Base-by-base conservation (phyloP, 1,140 invertebrate species). In the Epicauta chinensis region DNA sequence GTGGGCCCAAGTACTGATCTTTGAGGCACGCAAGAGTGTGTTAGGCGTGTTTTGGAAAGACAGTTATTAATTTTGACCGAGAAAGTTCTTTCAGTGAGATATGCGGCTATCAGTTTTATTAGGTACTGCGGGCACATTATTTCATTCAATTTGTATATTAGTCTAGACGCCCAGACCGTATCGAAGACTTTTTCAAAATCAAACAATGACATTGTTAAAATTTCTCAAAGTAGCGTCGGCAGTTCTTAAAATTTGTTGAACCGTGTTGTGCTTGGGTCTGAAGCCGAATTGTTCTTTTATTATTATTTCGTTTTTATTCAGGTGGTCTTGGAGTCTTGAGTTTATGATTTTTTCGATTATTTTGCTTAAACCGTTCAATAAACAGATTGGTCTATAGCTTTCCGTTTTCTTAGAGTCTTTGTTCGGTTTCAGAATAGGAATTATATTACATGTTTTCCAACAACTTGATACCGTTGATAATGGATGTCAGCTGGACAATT, bases 401-500 rank as follows among this genome's bases (percentile, higher is more conserved):
- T 51, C 16, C 1, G 56, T 54, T 1, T 38, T 16, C 12, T 34
- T 37, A 11, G 45, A 39, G 23, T 62, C 45, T 62, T 75, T 74
- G 6, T 64, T 61, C 1, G 65, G 63, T 60, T 73, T 73, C 0
- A 36, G 61, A 16, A 73, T 65, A 0, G 66, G 53, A 6, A 71
- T 59, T 7, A 72, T 53, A 3, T 48, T 66, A 2, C 65, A 69
- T 12, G 53, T 40, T 63, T 74, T 73, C 68, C 67, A 72, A 0
- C 4, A 0, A 0, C 10, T 5, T 0, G 69, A 53, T 52, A 3
- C 42, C 56, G 37, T 71, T 71, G 7, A 60, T 58, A 13, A 63
- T 58, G 16, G 41, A 17, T 9, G 7, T 23, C 23, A 12, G 29
- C 32, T 36, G 5, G 2, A 23, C 34, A 7, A 46, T 38, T n/a